phyloP scores from a whole-genome alignment of 2,888 invertebrate genomes.

The Brachypalpus laphriformis region DNA sequence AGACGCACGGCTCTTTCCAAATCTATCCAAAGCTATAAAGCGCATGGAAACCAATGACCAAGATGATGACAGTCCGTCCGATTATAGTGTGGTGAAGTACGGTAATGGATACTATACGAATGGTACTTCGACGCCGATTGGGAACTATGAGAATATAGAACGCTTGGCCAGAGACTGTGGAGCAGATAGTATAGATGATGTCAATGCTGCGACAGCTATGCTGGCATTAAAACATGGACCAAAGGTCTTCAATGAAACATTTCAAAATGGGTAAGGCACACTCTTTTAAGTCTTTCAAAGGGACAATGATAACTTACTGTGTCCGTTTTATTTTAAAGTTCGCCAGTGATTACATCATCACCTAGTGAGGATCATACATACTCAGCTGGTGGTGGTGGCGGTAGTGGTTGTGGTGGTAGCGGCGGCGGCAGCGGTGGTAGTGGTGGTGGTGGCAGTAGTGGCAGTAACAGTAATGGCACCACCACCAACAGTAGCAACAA shows the following conservation, averaged over 20 bases:
- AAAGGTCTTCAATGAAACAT: constrained; percentile 84
- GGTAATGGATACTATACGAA: constrained; percentile 56
- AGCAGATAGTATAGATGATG: constrained; percentile 88
- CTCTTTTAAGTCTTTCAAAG: neutral
- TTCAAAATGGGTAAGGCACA: constrained; percentile 81
- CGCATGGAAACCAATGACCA: constrained; percentile 78
- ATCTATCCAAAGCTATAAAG: constrained; percentile 86
- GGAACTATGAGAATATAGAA: constrained; percentile 78
- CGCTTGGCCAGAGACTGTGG: constrained; percentile 81
- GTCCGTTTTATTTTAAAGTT: constrained; percentile 75
- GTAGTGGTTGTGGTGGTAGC: constrained; percentile 43
- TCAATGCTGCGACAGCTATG: constrained; percentile 93
- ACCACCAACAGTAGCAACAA: constrained; percentile 78
- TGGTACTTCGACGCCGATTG: constrained; percentile 76
- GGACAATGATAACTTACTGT: constrained; percentile 15
- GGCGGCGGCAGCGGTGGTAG: constrained; percentile 78
- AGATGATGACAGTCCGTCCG: constrained; percentile 79
- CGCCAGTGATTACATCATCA: constrained; percentile 90
- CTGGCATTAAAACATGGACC: constrained; percentile 94
- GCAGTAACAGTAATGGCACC: constrained; percentile 76
- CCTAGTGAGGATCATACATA: constrained; percentile 97
- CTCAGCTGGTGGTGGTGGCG: constrained; percentile 85
- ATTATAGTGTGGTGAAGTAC: constrained; percentile 77
- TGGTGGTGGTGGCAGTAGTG: constrained; percentile 29
- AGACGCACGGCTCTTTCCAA: constrained; percentile 92